These are phyloP conservation scores for Hoplodrina blanda DNA, from an alignment of 2,888 invertebrate genomes.

Conservation along the genomic window DNA sequence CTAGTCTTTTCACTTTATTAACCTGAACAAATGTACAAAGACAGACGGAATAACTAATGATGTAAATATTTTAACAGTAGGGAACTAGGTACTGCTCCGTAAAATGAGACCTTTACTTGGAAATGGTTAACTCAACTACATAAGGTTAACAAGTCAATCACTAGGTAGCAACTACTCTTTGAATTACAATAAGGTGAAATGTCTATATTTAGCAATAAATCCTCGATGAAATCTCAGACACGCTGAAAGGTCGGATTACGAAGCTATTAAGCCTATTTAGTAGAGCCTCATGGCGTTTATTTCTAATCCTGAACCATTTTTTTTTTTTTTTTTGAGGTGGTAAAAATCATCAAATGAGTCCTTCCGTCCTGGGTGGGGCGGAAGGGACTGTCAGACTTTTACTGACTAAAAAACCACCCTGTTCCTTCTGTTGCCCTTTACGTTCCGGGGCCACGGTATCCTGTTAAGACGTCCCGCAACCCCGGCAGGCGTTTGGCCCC, in stretches of 20 bases:
- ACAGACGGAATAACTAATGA: conserved; percentile 46
- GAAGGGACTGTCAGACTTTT: too few species aligned
- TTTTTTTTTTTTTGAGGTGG: too few species aligned
- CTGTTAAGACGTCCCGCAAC: too few species aligned
- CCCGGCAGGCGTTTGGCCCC: too few species aligned
- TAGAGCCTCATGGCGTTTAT: conserved; percentile 48
- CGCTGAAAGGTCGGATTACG: conserved; percentile 46
- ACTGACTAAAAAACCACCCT: too few species aligned
- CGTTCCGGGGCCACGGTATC: too few species aligned
- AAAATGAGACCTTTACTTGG: conserved; percentile 37
- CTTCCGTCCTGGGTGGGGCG: too few species aligned
- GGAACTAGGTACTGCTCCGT: background rate
- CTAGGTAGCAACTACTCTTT: conserved; percentile 24
- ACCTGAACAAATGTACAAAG: conserved; percentile 35
- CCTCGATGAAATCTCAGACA: conserved; percentile 50
- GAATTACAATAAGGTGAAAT: conserved; percentile 48
- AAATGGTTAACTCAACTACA: conserved; percentile 38
- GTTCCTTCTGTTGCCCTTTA: too few species aligned
- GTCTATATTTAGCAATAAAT: conserved; percentile 53
- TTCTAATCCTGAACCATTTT: conserved; percentile 59
- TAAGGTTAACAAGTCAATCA: conserved; percentile 48
- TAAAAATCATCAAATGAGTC: too few species aligned
- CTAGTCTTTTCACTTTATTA: conserved; percentile 20
- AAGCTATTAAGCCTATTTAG: conserved; percentile 55
- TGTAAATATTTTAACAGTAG: conserved; percentile 52